Evolutionary conservation across 2,888 invertebrate species (phyloP).

Genomic region (Plebejus melissa): DNA sequence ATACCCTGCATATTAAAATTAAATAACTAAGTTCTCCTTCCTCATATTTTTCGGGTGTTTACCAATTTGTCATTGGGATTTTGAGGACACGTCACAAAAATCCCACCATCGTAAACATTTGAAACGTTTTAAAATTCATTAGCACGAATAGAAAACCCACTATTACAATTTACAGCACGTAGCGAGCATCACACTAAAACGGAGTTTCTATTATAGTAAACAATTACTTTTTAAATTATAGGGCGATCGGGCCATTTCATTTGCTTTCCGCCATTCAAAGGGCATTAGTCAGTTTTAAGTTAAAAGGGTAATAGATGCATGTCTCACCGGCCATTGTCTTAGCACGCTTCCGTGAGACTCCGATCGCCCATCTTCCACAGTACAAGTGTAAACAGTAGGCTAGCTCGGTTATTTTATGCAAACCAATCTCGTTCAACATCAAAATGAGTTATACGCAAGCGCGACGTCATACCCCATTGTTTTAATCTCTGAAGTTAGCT

Average conservation of each 20-base stretch:
- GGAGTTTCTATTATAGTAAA: slow-evolving; percentile 25
- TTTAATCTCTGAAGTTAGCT: not conserved
- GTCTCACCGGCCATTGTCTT: slow-evolving; percentile 73
- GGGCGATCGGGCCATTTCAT: slow-evolving; percentile 42
- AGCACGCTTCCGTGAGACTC: slow-evolving; percentile 74
- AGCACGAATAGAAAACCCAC: slow-evolving; percentile 5
- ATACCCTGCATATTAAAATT: too few species aligned
- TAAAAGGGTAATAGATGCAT: slow-evolving; percentile 74
- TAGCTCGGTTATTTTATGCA: not conserved
- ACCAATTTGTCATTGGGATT: not conserved
- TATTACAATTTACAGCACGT: slow-evolving; percentile 24
- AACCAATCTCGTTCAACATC: not conserved
- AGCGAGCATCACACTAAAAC: slow-evolving; percentile 22
- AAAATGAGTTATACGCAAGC: not conserved
- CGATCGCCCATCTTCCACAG: slow-evolving; percentile 39
- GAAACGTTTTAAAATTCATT: slow-evolving; percentile 2
- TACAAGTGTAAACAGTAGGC: not conserved
- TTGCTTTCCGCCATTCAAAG: slow-evolving; percentile 54
- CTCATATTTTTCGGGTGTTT: not conserved
- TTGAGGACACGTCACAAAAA: not conserved
- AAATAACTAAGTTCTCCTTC: not conserved
- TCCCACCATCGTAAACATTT: not conserved
- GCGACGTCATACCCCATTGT: not conserved
- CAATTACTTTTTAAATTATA: slow-evolving; percentile 31
- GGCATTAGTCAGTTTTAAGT: slow-evolving; percentile 54